Base-by-base conservation (phyloP, 2,797 vertebrate species). In the Sternotherus odoratus region DNA sequence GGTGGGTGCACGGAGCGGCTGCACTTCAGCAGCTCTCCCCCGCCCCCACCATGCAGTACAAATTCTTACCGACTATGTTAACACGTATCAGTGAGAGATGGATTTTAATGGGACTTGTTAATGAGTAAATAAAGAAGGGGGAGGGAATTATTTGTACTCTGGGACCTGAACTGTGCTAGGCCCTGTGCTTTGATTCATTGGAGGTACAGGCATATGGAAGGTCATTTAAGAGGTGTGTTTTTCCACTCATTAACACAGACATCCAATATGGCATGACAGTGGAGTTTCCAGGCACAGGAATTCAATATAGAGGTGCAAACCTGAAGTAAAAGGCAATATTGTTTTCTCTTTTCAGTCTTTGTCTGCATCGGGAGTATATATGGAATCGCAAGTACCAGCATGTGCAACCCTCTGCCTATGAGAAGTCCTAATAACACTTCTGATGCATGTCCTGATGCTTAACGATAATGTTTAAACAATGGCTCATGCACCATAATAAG, bases 1-100 rank as follows among this genome's bases (percentile, higher is more conserved):
- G 93, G 90, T 93, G 96, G 95, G 97, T 97, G 94, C 91, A 94
- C 50, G 21, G 77, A 83, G 66, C 85, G 89, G 91, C 89, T 87
- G 94, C 26, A 88, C 87, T 88, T 87, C 90, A 86, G 83, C 84
- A 89, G 51, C 13, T 66, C 80, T 16, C 2, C 15, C 15, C 17
- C 50, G 6, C 91, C 80, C 91, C 81, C 1, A 0, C 72, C 74
- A 91, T 90, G 77, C 33, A 79, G 86, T 66, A 77, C 88, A 69
- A 81, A 90, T 89, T 91, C 89, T 87, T 63, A 30, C 78, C 16
- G 79, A 84, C 82, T n/a, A 28, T 4, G 1, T 53, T 93, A 74
- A 75, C 89, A 83, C 0, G 53, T 50, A 74, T 81, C 85, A 51
- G 48, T n/a, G 82, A 88, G 86, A 85, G 84, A 83, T 91, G 91